Evolutionary conservation across 30 jellyfish, hydroid and myxozoan genomes (phyloP).

Genomic region (Aurelia aurita): DNA sequence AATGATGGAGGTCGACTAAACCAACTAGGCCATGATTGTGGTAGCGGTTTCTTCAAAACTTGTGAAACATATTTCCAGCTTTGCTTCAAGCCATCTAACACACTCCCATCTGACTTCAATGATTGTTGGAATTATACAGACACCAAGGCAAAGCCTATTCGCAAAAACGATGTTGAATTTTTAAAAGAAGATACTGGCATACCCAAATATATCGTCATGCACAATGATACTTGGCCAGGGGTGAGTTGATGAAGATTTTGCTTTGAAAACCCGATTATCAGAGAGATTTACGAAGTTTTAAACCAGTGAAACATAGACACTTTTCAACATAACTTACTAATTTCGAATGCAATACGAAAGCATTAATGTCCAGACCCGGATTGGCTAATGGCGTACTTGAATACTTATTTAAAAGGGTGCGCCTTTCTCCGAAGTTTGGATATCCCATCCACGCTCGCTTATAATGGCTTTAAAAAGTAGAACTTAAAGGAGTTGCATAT

Average conservation of each 20-base stretch:
- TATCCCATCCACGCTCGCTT: too few relatives aligned
- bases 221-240: slow-evolving; percentile 32
- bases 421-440: too few relatives aligned
- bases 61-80: slow-evolving; percentile 16
- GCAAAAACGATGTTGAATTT: not conserved
- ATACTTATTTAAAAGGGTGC: too few relatives aligned
- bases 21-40: not conserved
- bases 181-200: slow-evolving; percentile 2
- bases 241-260: not conserved
- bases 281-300: too few relatives aligned
- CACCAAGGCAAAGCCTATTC: not conserved
- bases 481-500: too few relatives aligned
- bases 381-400: too few relatives aligned
- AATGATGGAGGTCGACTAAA: not conserved
- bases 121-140: slow-evolving; percentile 12
- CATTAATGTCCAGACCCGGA: too few relatives aligned
- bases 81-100: slow-evolving; percentile 27
- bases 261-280: too few relatives aligned
- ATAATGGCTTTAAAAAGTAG: too few relatives aligned
- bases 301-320: too few relatives aligned
- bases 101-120: not conserved
- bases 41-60: not conserved
- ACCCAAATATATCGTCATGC: not conserved
- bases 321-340: too few relatives aligned
- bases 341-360: too few relatives aligned